Evolutionary conservation across 2,113 vertebrate genomes (phyloP).

Genomic region (Hiodon tergisus): DNA sequence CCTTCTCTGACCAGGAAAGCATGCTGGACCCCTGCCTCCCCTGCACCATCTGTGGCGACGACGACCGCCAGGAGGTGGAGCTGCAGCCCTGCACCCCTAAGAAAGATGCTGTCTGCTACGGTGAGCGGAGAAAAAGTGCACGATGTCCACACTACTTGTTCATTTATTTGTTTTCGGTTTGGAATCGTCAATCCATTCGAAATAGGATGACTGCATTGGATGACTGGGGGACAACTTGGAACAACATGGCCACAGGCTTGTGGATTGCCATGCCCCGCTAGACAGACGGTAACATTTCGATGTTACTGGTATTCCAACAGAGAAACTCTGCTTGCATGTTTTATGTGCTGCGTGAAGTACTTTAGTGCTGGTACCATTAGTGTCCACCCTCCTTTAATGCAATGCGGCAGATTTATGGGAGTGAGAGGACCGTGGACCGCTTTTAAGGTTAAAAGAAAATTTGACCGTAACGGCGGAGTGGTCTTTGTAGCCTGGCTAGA

Average conservation of each 20-base stretch:
- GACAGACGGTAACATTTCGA: not conserved
- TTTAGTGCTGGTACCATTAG: too few relatives aligned
- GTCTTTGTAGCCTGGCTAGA: not conserved
- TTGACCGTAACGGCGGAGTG: not conserved
- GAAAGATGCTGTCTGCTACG: conserved; percentile 71
- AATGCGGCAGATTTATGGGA: too few relatives aligned
- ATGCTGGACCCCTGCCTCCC: conserved; percentile 90
- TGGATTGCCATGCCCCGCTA: not conserved
- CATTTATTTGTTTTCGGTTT: not conserved
- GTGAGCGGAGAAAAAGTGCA: conserved; percentile 54
- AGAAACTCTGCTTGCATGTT: not conserved
- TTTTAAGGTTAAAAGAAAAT: too few relatives aligned
- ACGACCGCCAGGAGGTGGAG: conserved; percentile 51
- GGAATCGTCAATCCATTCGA: not conserved
- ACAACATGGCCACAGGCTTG: not conserved
- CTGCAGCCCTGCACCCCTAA: conserved; percentile 63
- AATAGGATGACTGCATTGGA: too few relatives aligned
- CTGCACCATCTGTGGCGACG: conserved; percentile 86
- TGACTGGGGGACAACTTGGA: not conserved
- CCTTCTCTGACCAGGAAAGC: conserved; percentile 85
- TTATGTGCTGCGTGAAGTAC: too few relatives aligned
- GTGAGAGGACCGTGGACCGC: too few relatives aligned
- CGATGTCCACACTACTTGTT: not conserved
- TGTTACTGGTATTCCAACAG: not conserved
- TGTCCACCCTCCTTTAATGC: too few relatives aligned